Base-by-base conservation (phyloP, 2,797 vertebrate species). In the Synanceia verrucosa region DNA sequence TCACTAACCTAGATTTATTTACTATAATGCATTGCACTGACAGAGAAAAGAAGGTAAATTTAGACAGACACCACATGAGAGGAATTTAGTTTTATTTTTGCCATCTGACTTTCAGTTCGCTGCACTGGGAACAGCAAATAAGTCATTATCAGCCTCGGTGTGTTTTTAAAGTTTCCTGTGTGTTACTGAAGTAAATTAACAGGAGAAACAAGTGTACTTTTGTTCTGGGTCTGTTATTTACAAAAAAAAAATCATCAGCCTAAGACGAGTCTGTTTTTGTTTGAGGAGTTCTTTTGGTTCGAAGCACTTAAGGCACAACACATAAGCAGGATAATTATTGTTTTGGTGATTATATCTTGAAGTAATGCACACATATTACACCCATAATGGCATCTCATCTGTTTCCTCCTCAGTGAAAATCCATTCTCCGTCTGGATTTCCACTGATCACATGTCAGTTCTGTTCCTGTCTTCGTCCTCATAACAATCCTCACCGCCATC, bases 401-500 rank as follows among this genome's bases (percentile, higher is more conserved):
- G 31, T 53, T 37, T 23, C 4, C 37, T 16, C 24, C n/a, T 12
- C 31, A 36, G 28, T 37, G 50, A 29, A 47, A 33, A 31, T 26
- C 29, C 41, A 26, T 44, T 39, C 33, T 47, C 29, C 24, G 0
- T 39, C 63, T 43, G 50, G 26, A 12, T 37, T 51, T 13, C 46
- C n/a, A 7, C 53, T 41, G 4, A 21, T 59, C 12, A 16, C 37
- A 1, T 2, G 46, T 44, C 16, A 3, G 28, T 28, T 21, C 14
- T 13, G 24, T 9, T 26, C 12, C 23, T 3, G 36, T 51, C 31
- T 48, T 34, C 46, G 23, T 28, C 33, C 7, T 10, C 48, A 24
- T 59, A 52, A 70, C 23, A 14, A 66, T 73, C 63, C 70, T 62
- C 52, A 14, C 36, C 58, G 3, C 44, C 73, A 71, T 73, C 65